Evolutionary conservation across 1,140 invertebrate genomes (phyloP).

Genomic region (Drosophila ironensis): DNA sequence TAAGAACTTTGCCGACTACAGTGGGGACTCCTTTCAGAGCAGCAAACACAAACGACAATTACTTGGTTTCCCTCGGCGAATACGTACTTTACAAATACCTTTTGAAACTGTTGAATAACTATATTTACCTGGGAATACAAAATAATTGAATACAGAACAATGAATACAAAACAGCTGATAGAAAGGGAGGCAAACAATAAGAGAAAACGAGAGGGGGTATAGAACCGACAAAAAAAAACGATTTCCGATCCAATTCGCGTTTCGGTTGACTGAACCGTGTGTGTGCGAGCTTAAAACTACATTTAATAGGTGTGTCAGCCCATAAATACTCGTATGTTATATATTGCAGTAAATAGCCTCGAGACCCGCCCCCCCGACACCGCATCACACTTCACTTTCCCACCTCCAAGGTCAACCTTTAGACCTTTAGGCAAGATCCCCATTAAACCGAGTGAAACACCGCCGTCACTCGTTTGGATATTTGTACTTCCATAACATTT

Average conservation of each 20-base stretch:
- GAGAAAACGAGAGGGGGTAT: background rate
- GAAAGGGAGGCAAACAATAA: background rate
- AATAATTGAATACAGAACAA: conserved; percentile 46
- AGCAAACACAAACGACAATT: too few species aligned
- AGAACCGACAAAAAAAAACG: conserved; percentile 44
- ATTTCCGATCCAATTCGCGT: conserved; percentile 66
- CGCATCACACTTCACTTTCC: background rate
- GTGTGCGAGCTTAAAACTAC: conserved; percentile 34
- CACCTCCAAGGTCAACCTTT: conserved; percentile 38
- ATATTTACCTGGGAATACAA: conserved; percentile 45
- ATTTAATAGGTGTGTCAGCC: conserved; percentile 57
- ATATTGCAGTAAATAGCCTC: conserved; percentile 31
- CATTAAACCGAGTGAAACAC: conserved; percentile 10
- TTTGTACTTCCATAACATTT: conserved; percentile 25
- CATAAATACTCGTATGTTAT: too few species aligned
- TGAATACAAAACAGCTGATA: conserved; percentile 57
- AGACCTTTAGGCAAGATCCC: conserved; percentile 23
- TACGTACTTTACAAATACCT: too few species aligned
- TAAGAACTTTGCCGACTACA: conserved; percentile 33
- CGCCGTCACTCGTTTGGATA: background rate
- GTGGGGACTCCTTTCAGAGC: background rate
- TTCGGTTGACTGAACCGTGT: conserved; percentile 46
- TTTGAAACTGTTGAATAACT: conserved; percentile 14
- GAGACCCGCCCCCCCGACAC: conserved; percentile 18
- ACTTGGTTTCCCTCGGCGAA: conserved; percentile 6